These are phyloP conservation scores for Buceros bicornis DNA, from an alignment of 2,797 vertebrate species.

Conservation along the genomic window DNA sequence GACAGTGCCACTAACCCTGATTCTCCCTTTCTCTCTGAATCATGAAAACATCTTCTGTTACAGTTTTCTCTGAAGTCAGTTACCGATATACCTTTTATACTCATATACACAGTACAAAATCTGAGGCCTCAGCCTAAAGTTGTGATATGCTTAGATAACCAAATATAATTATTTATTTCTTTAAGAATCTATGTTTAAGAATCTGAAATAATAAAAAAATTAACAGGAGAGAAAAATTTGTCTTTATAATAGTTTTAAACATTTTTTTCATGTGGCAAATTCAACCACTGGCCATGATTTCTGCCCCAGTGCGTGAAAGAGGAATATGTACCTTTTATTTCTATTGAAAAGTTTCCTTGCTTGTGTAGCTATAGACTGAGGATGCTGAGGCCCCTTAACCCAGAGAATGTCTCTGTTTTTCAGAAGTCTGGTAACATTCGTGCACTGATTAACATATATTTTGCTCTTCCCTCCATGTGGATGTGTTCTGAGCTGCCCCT, in stretches of 20 bases:
- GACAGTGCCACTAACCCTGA: not conserved
- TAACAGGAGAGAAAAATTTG: not conserved
- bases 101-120: not conserved
- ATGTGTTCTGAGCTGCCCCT: not conserved
- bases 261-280: not conserved
- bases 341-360: not conserved
- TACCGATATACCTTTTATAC: not conserved
- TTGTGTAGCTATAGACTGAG: not conserved
- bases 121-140: not conserved
- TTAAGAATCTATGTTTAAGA: not conserved
- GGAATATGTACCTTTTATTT: not conserved
- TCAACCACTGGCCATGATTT: not conserved
- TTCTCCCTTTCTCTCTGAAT: not conserved
- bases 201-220: not conserved
- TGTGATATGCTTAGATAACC: not conserved
- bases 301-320: not conserved
- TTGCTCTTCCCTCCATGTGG: not conserved
- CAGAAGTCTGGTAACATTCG: not conserved
- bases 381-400: not conserved
- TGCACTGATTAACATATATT: not conserved
- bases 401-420: not conserved
- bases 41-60: not conserved
- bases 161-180: not conserved
- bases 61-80: not conserved
- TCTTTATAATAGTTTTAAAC: not conserved